Base-by-base conservation (phyloP, 2,113 vertebrate species). In the Anolis sagrei region DNA sequence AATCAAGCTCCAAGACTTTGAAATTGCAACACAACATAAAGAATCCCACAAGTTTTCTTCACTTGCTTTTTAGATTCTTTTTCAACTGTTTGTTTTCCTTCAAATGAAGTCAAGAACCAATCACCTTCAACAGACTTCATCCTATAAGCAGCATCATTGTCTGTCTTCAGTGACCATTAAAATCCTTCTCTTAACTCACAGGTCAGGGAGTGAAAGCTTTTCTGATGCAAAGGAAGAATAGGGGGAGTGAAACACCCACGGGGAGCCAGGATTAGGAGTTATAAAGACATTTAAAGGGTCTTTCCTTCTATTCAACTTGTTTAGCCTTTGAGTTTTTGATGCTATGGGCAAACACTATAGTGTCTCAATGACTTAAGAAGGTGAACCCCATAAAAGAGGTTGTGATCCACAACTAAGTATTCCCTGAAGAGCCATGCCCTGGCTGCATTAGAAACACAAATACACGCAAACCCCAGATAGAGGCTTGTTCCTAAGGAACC, bases 351-450 rank as follows among this genome's bases (percentile, higher is more conserved):
- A 97, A 97, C 91, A 93, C 97, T 95, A 92, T 94, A 96, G 96
- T 95, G 96, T 97, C 96, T 97, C 97, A 97, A 96, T 91, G 91
- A 94, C 89, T 97, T 34, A 96, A 97, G 96, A 97, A 96, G 95
- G 96, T 98, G 97, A 98, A 97, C 97, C 97, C 97, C 97, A 97
- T 98, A 97, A 98, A 98, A 97, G 95, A 95, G 97, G 98, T 98
- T 97, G 97, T 90, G 93, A 96, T 97, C 96, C 93, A 96, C 95
- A 96, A 95, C 96, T 96, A 95, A 96, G 95, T 92, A 94, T 95
- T 97, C 97, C 96, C 96, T 94, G 95, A 89, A 97, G 97, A 97
- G 96, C 95, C 94, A 90, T 89, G 93, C 94, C 96, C 91, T 95
- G 93, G 93, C 96, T 97, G 96, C 95, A 96, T 94, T 95, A 95